phyloP scores from a whole-genome alignment of 2,113 vertebrate genomes.

The Macheiramphus alcinus region DNA sequence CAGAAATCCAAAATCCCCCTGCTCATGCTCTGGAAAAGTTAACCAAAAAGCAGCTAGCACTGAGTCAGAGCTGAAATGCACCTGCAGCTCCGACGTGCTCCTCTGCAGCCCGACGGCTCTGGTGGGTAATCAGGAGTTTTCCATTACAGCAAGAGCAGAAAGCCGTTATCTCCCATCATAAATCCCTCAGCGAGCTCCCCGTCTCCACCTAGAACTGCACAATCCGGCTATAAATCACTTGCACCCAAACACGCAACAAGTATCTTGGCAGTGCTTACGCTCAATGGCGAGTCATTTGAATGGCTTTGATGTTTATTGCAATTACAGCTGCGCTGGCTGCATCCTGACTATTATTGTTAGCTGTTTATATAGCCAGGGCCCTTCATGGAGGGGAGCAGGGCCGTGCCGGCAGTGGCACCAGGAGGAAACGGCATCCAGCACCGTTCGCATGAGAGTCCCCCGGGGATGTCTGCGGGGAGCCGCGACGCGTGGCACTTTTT shows the following conservation, averaged over 20 bases:
- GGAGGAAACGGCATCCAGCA: not conserved
- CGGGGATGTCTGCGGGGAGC: not conserved
- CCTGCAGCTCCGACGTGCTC: rapidly evolving
- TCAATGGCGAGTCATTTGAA: not conserved
- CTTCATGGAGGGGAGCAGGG: not conserved
- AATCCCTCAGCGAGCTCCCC: not conserved
- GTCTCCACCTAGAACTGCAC: not conserved
- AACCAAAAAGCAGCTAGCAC: rapidly evolving
- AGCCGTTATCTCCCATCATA: not conserved
- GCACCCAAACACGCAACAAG: not conserved
- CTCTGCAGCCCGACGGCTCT: not conserved
- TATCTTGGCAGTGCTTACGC: not conserved
- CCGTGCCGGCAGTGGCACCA: not conserved
- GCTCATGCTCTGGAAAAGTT: not conserved
- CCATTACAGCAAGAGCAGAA: not conserved
- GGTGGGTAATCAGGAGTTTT: not conserved
- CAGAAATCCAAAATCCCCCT: not conserved
- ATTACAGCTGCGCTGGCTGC: not conserved
- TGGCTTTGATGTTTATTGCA: not conserved
- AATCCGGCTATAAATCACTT: not conserved
- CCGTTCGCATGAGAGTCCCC: not conserved
- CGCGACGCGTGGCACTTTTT: rapidly evolving
- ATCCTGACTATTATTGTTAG: not conserved
- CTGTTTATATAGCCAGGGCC: not conserved
- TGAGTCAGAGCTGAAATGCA: not conserved